Evolutionary conservation across 1,140 invertebrate species (phyloP).

Genomic region (Sinella curviseta): DNA sequence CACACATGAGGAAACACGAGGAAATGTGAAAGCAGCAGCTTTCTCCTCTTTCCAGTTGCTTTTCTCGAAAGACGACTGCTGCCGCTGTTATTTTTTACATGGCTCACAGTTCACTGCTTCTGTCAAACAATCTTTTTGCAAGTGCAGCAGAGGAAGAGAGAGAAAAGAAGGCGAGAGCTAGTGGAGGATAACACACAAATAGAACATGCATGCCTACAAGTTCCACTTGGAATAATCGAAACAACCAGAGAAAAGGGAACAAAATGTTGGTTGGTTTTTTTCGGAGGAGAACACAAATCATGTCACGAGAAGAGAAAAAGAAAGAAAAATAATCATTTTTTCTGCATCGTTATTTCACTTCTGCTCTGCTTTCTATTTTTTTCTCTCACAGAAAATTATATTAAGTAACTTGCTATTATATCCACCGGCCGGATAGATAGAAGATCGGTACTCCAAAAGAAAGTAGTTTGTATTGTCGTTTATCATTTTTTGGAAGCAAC

Average conservation of each 20-base stretch:
- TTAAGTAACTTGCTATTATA: background rate
- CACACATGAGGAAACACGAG: background rate
- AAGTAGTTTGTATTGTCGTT: background rate
- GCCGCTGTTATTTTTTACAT: background rate
- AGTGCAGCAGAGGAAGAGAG: too few species aligned
- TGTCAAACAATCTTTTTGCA: background rate
- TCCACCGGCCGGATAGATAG: too few species aligned
- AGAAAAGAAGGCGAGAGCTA: too few species aligned
- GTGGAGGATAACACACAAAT: too few species aligned
- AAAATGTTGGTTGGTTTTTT: conserved; percentile 19
- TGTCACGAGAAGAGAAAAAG: conserved; percentile 8
- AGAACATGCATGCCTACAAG: too few species aligned
- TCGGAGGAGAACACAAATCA: conserved; percentile 9
- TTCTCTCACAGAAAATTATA: background rate
- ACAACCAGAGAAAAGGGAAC: conserved; percentile 3
- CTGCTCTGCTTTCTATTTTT: background rate
- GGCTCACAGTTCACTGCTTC: background rate
- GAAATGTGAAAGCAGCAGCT: background rate
- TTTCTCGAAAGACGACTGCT: background rate
- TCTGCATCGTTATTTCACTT: conserved; percentile 3
- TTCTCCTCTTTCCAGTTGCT: too few species aligned
- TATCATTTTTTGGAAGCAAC: background rate
- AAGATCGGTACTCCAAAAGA: too few species aligned
- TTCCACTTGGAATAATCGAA: too few species aligned
- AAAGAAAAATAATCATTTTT: background rate